Evolutionary conservation across 2,797 vertebrate species (phyloP), one percentile per base, ranked within the genome.

Genomic region (Ctenochaetus hawaiiensis): DNA sequence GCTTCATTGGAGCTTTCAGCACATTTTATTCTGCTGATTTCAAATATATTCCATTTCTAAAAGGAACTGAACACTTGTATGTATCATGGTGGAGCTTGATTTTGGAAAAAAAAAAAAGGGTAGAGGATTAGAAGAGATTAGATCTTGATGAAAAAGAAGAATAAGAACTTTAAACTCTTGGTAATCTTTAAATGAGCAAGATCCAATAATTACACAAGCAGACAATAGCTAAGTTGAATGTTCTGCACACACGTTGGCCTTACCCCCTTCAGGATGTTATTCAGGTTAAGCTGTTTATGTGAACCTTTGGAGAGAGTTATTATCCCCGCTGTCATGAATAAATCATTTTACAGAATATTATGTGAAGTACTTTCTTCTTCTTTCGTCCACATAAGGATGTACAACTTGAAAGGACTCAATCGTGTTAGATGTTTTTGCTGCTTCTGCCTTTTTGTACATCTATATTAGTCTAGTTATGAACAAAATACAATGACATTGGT

Each of bases 41-140:
- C 11, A 79, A 80, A 78, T 34, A n/a, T 5, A 37, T 65, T 73
- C 8, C 7, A 64, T 52, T 9, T 71, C 44, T 18, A 30, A 71
- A 34, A 79, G 23, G 48, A 73, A 16, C 37, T 49, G 52, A 78
- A 49, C 65, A 69, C 47, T 62, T 72, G 45, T 20, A 52, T 52
- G 60, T 65, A 58, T 79, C 62, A 34, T 9, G 10, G 47, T 18
- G 51, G 43, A 75, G 72, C 22, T 67, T 62, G 53, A 68, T 78
- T 71, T 67, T 14, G 77, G 0, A 78, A 84, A 51, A 56, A 34
- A 34, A 34, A 34, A 34, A 7, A 34, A 6, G 26, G 26, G 30
- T 61, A 56, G 72, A 71, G 80, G 84, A 87, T 88, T 87, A 89
- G 76, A 81, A 34, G 70, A 83, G 83, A 90, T 91, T 82, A 79